phyloP scores from a whole-genome alignment of 2,888 invertebrate genomes.

The Slavum lentiscoides region DNA sequence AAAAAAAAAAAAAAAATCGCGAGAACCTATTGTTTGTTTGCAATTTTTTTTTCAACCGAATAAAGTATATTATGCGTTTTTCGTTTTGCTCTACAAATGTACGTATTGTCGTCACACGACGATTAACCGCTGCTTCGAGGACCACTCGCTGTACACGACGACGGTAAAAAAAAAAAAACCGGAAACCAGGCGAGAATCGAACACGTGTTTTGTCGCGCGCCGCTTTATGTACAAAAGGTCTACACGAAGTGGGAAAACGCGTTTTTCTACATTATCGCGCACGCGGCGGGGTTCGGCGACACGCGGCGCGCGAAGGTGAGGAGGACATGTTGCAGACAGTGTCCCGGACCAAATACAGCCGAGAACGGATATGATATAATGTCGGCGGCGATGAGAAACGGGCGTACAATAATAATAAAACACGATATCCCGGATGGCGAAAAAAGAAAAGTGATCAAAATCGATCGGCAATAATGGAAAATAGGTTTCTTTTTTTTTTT shows the following conservation, averaged over 20 bases:
- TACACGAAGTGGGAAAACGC: constrained; percentile 9
- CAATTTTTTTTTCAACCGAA: no score
- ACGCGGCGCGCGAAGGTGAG: background rate
- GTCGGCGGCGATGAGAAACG: background rate
- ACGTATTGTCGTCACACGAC: background rate
- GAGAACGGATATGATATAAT: background rate
- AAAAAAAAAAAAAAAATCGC: no score
- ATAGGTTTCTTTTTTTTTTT: no score
- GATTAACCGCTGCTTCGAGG: background rate
- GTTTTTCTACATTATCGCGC: constrained; percentile 22
- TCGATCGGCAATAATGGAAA: background rate
- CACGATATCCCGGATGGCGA: background rate
- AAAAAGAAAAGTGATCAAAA: background rate
- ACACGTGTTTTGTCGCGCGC: constrained; percentile 29
- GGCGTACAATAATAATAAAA: background rate
- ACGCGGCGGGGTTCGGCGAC: no score
- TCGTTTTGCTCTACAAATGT: no score
- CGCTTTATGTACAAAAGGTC: constrained; percentile 7
- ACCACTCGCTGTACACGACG: background rate
- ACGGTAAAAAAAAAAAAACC: background rate
- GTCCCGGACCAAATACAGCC: constrained; percentile 18
- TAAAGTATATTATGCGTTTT: no score
- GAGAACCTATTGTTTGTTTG: no score
- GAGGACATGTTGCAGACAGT: constrained; percentile 23
- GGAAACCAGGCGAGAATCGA: constrained; percentile 25